Base-by-base conservation (phyloP, 2,113 vertebrate genomes). In the Platysteira castanea region DNA sequence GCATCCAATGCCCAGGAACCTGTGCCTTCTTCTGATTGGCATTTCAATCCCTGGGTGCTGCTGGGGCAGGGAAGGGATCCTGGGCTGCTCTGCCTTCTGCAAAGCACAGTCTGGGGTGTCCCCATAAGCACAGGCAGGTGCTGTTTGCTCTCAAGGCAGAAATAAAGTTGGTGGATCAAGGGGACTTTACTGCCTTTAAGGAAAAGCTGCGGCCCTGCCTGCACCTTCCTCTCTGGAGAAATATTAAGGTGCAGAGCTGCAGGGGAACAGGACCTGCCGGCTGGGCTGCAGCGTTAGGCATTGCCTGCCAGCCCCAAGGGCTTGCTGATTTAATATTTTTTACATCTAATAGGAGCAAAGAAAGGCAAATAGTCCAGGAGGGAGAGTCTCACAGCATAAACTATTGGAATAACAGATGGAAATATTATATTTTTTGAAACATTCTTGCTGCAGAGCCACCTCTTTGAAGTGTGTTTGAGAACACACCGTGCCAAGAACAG, bases 391-490 rank as follows among this genome's bases (percentile, higher is more conserved):
- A 92, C 65, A 76, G 93, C 95, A 92, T 83, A 96, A 89, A 95
- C 92, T 96, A 95, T 96, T 96, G 97, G 94, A 98, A 97, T 97
- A 98, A 97, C 98, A 98, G 97, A 98, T 98, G 98, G 98, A 98
- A 98, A 98, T 97, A 97, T 96, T 94, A 90, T 89, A 95, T 97
- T 98, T 97, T 89, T 98, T 93, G 76, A 98, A 97, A 92, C 96
- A 97, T 98, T 98, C 97, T 97, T 98, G 96, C 95, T 95, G 80
- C 93, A 95, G 94, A 93, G 93, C 93, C 18, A 42, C 93, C 74
- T 84, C 96, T 98, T 98, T 97, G 98, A 98, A 97, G 98, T 97
- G 73, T 96, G 90, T 93, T 97, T 95, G 94, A 96, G 93, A 92
- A 88, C 81, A 87, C 87, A 52, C 95, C 47, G 46, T 97, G 98